Evolutionary conservation across 30 jellyfish, hydroid and myxozoan species (phyloP), one percentile per base, ranked within the genome.

Genomic region (Sanderia malayensis): DNA sequence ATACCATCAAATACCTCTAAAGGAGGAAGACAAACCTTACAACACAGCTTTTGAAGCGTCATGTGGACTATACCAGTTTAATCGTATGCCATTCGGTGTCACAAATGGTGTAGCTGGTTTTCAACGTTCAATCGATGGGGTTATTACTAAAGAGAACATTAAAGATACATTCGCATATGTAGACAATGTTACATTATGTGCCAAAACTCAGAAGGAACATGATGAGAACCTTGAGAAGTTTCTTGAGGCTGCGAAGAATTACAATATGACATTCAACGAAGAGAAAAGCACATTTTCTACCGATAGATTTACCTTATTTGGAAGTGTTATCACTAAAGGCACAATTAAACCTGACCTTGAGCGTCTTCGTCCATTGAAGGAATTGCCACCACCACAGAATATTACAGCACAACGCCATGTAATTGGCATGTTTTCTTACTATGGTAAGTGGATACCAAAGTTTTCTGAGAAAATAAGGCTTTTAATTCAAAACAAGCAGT

Each of bases 91-190:
- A 15, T 79, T 79, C 37, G 85, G 92, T 8, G 92, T 79, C 52
- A 79, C 92, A 8, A 79, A 79, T 37, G 92, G 92, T 26, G 92
- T 79, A 10, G 85, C 92, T 20, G 29, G 59, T 46, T 79, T 67
- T 44, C 79, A 79, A 60, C 61, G 92, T 18, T 41, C 1, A 15
- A 79, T 66, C 70, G 34, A 6, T 26, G 22, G 32, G 29, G 66
- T 79, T 28, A 67, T 79, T 24, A 22, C 20, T 25, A 33, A 79
- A 11, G 27, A 79, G 29, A 31, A 49, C 27, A 76, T 79, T 17
- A 44, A 37, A 4, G 84, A 23, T 34, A 45, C 67, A 52, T 79
- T 44, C 64, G 68, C 92, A 24, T 84, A 74, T 62, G 10, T 76
- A 15, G 86, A 84, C 44, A 68, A 75, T 46, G 27, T 75, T 11